Percentiles rank a stretch among this genome's conserved stretches.
These are phyloP conservation scores for Halichoerus grypus DNA, from an alignment of 2,113 vertebrate species.

Conservation along the genomic window DNA sequence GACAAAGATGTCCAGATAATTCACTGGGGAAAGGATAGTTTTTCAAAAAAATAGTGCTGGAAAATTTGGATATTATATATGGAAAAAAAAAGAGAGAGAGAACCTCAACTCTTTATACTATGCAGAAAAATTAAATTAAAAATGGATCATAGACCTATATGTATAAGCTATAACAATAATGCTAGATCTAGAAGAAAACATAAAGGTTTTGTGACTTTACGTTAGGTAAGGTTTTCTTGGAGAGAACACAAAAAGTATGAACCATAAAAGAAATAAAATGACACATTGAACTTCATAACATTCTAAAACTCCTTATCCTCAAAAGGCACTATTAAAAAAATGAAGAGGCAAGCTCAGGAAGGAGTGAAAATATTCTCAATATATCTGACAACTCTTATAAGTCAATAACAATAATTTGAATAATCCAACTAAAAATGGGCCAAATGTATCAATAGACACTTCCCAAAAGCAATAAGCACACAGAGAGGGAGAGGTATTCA, in stretches of 20 bases:
- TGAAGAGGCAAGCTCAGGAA: background rate
- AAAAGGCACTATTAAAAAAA: background rate
- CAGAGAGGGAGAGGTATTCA: background rate
- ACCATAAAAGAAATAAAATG: background rate
- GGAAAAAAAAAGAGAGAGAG: background rate
- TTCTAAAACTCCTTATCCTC: background rate
- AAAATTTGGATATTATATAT: background rate
- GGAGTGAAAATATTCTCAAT: background rate
- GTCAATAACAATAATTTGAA: background rate
- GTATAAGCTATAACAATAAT: background rate
- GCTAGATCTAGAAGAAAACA: background rate
- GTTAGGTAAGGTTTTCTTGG: background rate
- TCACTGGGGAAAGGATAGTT: background rate
- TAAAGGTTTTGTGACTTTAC: background rate
- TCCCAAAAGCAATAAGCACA: background rate
- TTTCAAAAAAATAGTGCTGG: background rate
- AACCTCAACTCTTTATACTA: background rate
- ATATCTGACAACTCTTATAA: background rate
- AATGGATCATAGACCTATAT: background rate
- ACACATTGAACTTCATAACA: background rate
- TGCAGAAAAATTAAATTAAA: conserved; percentile 24
- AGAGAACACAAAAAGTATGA: background rate
- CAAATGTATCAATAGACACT: background rate
- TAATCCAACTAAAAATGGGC: background rate
- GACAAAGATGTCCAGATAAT: background rate